Evolutionary conservation across 2,113 vertebrate genomes (phyloP), one percentile per base, ranked within the genome.

Genomic region (Delphinapterus leucas): DNA sequence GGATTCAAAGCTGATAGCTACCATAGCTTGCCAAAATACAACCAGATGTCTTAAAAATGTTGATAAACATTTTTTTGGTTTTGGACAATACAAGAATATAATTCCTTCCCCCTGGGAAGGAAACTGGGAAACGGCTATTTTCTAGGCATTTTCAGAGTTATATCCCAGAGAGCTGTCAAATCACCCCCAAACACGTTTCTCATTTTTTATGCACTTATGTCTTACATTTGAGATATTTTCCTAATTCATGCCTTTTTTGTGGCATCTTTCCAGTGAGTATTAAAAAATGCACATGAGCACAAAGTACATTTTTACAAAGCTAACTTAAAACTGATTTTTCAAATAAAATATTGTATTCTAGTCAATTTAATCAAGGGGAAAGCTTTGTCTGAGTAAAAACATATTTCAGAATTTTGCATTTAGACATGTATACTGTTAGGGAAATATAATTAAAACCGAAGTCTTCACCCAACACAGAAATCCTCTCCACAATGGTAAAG

Each of bases 21-120:
- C 61, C 88, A 85, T 3, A 58, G 81, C 61, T 89, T 92, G 47
- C 90, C 76, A 94, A 91, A 94, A 80, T 18, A 93, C 38, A 90
- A 86, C 85, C 97, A 98, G 79, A 95, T 95, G 68, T 93, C 92
- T 96, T 96, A 70, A 93, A 70, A 97, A 90, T 41, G 11, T 53
- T 93, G 77, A 63, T 91, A 93, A 65, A 88, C 84, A 81, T 36
- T 63, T 63, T 36, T 86, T 93, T 87, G 44, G 6, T 96, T 96
- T 94, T 49, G 71, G 53, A 73, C 11, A 61, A 23, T 87, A 92
- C 6, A 81, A 77, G 26, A 96, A 44, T 90, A 92, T 74, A 84
- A 70, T 65, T 79, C 53, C 71, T 31, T 21, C n/a, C 3, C 18
- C 28, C 26, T 15, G 53, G 53, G 53, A 53, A 53, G 53, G 53